These are phyloP conservation scores for Barypeithes pellucidus DNA, from an alignment of 2,888 invertebrate genomes.

Conservation along the genomic window DNA sequence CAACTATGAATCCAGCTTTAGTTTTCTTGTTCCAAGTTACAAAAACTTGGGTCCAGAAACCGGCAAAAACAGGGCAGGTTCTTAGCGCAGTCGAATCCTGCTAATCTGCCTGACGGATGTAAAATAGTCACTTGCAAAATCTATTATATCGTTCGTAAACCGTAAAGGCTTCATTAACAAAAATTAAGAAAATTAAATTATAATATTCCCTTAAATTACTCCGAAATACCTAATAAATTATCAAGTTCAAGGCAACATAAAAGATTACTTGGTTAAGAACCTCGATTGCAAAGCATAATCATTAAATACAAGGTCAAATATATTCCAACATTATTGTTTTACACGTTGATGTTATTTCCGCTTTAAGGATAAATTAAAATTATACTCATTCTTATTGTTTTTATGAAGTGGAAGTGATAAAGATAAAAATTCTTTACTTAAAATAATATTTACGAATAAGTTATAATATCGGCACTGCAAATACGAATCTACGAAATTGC, in stretches of 20 bases:
- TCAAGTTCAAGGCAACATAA: conserved; percentile 26
- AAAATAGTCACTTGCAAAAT: too few species aligned
- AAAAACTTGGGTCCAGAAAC: too few species aligned
- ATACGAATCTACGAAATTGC: too few species aligned
- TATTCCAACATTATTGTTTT: conserved; percentile 24
- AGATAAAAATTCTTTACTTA: too few species aligned
- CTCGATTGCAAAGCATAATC: conserved; percentile 21
- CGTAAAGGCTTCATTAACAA: neutral
- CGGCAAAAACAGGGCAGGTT: too few species aligned
- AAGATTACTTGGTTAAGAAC: conserved; percentile 27
- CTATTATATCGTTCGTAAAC: neutral
- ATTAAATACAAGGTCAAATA: conserved; percentile 27
- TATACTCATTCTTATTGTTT: neutral
- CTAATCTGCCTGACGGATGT: too few species aligned
- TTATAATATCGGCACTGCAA: too few species aligned
- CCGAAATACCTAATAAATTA: conserved; percentile 16
- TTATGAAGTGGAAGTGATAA: neutral
- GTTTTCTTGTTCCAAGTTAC: too few species aligned
- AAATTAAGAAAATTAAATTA: conserved; percentile 4
- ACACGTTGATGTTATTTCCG: conserved; percentile 16
- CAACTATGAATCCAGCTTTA: too few species aligned
- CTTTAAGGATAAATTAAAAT: neutral
- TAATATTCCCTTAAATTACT: neutral
- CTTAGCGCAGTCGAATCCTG: too few species aligned
- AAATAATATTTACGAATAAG: too few species aligned